Percentiles rank a stretch among this genome's conserved stretches.
phyloP scores from a whole-genome alignment of 2,888 invertebrate species.

The Chymomyza amoena region DNA sequence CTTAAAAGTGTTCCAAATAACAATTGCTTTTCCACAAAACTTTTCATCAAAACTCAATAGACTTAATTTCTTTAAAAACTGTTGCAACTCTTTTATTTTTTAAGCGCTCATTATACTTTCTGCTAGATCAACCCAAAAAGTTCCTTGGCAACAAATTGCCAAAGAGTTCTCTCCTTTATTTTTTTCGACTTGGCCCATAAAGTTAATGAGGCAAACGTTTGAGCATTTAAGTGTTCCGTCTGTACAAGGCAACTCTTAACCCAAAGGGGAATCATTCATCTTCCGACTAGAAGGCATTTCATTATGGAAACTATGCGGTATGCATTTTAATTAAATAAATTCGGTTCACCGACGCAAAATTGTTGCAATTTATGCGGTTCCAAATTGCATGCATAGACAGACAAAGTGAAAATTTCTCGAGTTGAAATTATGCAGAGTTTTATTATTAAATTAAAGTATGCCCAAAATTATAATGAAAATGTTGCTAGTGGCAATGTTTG shows the following conservation, averaged over 20 bases:
- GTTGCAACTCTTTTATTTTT: neutral
- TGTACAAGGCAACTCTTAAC: neutral
- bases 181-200: conserved; percentile 3
- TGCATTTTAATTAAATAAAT: conserved; percentile 50
- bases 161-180: neutral
- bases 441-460: neutral
- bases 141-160: neutral
- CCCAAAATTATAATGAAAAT: neutral
- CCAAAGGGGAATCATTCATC: conserved; percentile 31
- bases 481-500: too few relatives aligned
- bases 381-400: neutral
- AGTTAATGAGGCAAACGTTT: conserved; percentile 34
- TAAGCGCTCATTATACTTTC: neutral
- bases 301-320: conserved; percentile 40
- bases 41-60: neutral
- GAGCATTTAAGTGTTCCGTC: conserved; percentile 18
- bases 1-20: too few relatives aligned
- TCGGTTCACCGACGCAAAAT: conserved; percentile 12
- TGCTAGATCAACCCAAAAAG: neutral
- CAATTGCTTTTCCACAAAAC: too few relatives aligned
- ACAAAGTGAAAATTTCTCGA: conserved; percentile 24
- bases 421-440: conserved; percentile 25
- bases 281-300: conserved; percentile 26
- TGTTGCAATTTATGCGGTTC: neutral
- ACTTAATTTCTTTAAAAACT: neutral